Percentiles rank a stretch among this genome's conserved stretches.
These are phyloP conservation scores for Hypomecis punctinalis DNA, from an alignment of 2,888 invertebrate genomes.

Conservation along the genomic window DNA sequence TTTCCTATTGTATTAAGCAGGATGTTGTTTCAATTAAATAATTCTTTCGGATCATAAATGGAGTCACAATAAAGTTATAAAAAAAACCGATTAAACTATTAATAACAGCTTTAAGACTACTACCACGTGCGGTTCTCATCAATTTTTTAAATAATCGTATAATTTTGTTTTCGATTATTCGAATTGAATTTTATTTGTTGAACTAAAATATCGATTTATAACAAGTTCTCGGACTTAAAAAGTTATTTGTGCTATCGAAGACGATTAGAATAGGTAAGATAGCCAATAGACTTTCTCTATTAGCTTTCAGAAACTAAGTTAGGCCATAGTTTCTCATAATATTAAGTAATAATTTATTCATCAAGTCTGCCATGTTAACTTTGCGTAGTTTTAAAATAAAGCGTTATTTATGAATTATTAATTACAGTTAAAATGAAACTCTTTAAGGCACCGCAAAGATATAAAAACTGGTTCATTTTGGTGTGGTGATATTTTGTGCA, in stretches of 20 bases:
- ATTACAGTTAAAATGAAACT: too few species aligned
- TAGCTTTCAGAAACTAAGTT: constrained; percentile 26
- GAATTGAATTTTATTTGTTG: not conserved
- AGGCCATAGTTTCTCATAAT: constrained; percentile 27
- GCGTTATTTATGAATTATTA: constrained; percentile 17
- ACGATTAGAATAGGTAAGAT: constrained; percentile 13
- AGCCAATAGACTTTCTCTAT: constrained; percentile 12
- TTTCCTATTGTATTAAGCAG: too few species aligned
- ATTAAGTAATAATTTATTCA: constrained; percentile 29
- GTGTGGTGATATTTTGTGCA: too few species aligned
- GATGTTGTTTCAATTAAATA: too few species aligned
- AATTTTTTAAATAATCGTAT: not conserved
- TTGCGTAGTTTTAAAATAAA: constrained; percentile 21
- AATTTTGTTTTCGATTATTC: not conserved
- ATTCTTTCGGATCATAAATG: too few species aligned
- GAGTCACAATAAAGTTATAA: too few species aligned
- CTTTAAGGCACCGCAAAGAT: too few species aligned
- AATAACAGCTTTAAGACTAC: too few species aligned
- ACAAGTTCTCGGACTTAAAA: not conserved
- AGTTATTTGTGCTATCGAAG: not conserved
- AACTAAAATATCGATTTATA: not conserved
- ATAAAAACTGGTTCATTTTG: too few species aligned
- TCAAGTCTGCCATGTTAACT: constrained; percentile 21
- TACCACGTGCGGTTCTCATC: too few species aligned
- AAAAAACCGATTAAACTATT: too few species aligned